These are phyloP conservation scores for Arctocebus calabarensis DNA, from an alignment of 2,797 vertebrate species.

Conservation along the genomic window DNA sequence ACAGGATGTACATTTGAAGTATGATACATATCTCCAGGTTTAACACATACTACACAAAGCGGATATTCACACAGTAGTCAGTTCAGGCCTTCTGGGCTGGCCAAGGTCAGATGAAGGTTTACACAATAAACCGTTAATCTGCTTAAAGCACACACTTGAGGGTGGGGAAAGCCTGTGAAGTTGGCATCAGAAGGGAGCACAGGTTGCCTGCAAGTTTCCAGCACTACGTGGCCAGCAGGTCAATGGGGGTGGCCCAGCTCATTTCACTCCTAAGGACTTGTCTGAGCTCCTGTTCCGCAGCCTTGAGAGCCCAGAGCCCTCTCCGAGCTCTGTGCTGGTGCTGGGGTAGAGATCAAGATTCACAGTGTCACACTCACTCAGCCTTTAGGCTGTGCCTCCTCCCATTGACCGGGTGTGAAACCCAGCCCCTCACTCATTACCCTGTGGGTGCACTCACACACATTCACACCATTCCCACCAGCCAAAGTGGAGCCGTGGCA, in stretches of 20 bases:
- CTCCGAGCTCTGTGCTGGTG: background rate
- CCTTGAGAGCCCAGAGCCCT: background rate
- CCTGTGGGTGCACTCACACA: no score
- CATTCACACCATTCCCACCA: background rate
- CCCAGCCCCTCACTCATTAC: background rate
- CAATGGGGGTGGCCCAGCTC: background rate
- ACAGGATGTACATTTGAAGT: slow-evolving; percentile 20
- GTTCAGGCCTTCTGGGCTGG: slow-evolving; percentile 7
- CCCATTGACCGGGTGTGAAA: background rate
- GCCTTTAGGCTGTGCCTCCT: background rate
- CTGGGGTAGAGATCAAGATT: fast-evolving
- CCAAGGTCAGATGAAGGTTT: slow-evolving; percentile 2
- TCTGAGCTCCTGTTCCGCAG: background rate
- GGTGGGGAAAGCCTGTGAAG: background rate
- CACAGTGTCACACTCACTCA: background rate
- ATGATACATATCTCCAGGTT: background rate
- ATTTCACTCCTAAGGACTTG: background rate
- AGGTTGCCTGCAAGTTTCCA: background rate
- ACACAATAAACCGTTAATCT: slow-evolving; percentile 32
- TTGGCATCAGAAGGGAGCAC: background rate
- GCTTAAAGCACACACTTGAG: slow-evolving; percentile 46
- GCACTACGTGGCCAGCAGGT: background rate
- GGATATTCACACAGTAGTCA: background rate
- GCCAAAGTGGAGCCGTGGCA: background rate
- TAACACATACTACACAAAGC: slow-evolving; percentile 5